Evolutionary conservation across 2,113 vertebrate genomes (phyloP), one percentile per base, ranked within the genome.

Genomic region (Euleptes europaea): DNA sequence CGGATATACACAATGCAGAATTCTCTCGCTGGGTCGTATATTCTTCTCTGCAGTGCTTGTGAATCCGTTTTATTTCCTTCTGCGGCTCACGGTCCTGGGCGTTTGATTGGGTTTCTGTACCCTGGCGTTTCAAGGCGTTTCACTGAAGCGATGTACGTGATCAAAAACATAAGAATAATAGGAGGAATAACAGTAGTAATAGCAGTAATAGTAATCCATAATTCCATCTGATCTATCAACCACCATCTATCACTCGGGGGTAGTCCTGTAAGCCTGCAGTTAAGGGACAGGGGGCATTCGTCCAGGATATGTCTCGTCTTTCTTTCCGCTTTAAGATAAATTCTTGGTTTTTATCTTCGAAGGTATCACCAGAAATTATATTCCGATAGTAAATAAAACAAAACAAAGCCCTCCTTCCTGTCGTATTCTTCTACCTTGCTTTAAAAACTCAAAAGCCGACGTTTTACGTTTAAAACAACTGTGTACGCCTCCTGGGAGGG

Each of bases 401-500:
- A 54, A 54, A 17, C 2, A 3, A 17, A 19, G 19, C 0, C 1
- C 5, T 10, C 33, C 38, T 33, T 4, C 1, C 8, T 17, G 4
- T 21, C 13, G 1, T 21, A 2, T 8, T 65, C 44, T 31, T 49
- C 17, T 9, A 44, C 11, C 15, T 28, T 51, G 6, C 51, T n/a
- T 57, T 38, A 21, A 73, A 47, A 79, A 79, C 13, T n/a, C 60
- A 63, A 9, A 42, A 78, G 5, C 17, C 19, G 44, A 84, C 15
- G 60, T 63, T 19, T 63, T 63, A 28, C 1, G 60, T 28, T 63
- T 63, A 63, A 57, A 57, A 57, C 54, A 23, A 19, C 19, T 17
- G 21, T 57, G 19, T 5, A 4, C 51, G 17, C 3, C 9, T 44
- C 9, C 51, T 17, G 19, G 54, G 54, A 21, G 57, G 57, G 1